phyloP scores from a whole-genome alignment of 2,888 invertebrate species.

The Cerastoderma edule region DNA sequence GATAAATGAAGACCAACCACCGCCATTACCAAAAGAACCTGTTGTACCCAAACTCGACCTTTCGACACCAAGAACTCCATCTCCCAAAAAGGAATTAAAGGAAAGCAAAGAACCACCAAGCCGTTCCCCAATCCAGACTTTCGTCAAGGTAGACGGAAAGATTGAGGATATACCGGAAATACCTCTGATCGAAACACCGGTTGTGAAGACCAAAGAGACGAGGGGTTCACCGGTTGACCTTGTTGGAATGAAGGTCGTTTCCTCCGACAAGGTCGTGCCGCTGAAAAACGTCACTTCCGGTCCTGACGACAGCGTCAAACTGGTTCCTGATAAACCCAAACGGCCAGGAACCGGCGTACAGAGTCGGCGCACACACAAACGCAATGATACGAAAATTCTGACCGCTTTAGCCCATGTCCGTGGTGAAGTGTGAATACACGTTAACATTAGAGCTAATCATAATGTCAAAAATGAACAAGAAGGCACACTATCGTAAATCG shows the following conservation, averaged over 20 bases:
- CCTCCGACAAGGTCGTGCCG: constrained; percentile 54
- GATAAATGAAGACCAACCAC: constrained; percentile 19
- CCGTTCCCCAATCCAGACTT: constrained; percentile 25
- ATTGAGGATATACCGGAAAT: constrained; percentile 56
- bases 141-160: constrained; percentile 40
- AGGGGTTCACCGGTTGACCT: constrained; percentile 19
- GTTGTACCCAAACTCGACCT: constrained; percentile 5
- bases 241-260: constrained; percentile 43
- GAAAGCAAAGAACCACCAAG: neutral
- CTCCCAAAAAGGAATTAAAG: constrained; percentile 1
- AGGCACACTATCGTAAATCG: too few relatives aligned
- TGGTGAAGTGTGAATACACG: constrained; percentile 39
- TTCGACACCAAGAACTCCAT: neutral
- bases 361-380: constrained; percentile 4
- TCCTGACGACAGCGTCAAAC: constrained; percentile 50
- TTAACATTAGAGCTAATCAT: neutral
- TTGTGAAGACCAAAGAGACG: constrained; percentile 16
- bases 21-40: constrained; percentile 3
- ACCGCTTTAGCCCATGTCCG: constrained; percentile 44
- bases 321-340: constrained; percentile 43
- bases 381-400: constrained; percentile 41
- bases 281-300: constrained; percentile 36
- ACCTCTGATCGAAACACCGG: constrained; percentile 33
- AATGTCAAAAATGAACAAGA: too few relatives aligned
- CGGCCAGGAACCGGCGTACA: constrained; percentile 46